Base-by-base conservation (phyloP, 2,113 vertebrate species). In the Hyaena hyaena region DNA sequence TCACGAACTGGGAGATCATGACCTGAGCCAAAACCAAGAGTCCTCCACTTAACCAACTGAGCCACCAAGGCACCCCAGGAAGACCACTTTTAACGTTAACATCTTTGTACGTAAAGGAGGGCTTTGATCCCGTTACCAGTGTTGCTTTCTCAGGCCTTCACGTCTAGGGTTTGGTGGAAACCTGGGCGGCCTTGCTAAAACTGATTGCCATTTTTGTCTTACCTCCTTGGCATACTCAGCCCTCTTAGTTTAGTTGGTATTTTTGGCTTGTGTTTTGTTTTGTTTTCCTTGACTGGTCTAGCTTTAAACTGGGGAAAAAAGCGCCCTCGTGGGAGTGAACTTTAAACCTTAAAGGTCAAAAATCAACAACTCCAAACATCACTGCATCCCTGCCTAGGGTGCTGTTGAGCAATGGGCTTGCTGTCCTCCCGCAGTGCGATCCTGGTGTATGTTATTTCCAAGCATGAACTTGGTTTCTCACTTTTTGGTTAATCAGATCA, bases 321-420 rank as follows among this genome's bases (percentile, higher is more conserved):
- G 17, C 53, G 16, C 39, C 28, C 10, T 73, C 0, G 0, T 31
- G 31, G 48, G 11, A 48, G 50, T 65, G 33, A 26, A 86, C 53
- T 43, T 63, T 81, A 80, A 66, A n/a, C 16, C 12, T 58, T 66
- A 58, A 9, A 6, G 35, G 43, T 65, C 39, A 74, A 19, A 84
- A 88, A 15, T 80, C 45, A 53, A 7, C 8, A 65, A 3, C 28
- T 79, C 21, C 31, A 31, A 7, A 45, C 1, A 4, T 35, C 7
- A 2, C 23, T 7, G 0, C 23, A 2, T 21, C 5, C 48, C 0
- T 0, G 3, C n/a, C 24, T 43, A 23, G 68, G 10, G 1, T 45
- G 48, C 63, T 53, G 1, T 7, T 4, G 48, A 55, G 48, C 35
- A 45, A 2, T 43, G 50, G 55, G 11, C 24, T 17, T 45, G 7